Evolutionary conservation across 2,113 vertebrate species (phyloP).

Genomic region (Puntigrus tetrazona): DNA sequence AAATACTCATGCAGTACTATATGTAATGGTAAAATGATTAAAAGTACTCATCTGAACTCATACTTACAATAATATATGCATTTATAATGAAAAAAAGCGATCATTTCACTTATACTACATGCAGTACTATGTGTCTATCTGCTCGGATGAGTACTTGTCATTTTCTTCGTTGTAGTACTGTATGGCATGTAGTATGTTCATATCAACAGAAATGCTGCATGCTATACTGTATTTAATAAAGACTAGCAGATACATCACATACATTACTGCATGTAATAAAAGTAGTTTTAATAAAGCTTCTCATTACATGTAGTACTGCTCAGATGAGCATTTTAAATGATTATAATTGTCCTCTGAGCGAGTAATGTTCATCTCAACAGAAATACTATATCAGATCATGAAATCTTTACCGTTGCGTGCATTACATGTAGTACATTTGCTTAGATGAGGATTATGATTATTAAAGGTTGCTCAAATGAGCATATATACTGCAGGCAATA

Average conservation of each 20-base stretch:
- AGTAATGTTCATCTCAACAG: too few relatives aligned
- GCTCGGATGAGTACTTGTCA: not conserved
- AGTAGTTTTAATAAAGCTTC: too few relatives aligned
- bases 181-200: too few relatives aligned
- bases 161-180: too few relatives aligned
- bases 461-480: too few relatives aligned
- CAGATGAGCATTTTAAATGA: not conserved
- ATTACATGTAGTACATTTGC: not conserved
- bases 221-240: not conserved
- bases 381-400: too few relatives aligned
- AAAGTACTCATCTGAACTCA: not conserved
- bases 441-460: not conserved
- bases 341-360: not conserved
- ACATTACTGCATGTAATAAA: not conserved
- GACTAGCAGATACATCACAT: not conserved
- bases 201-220: not conserved
- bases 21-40: not conserved
- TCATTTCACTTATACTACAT: not conserved
- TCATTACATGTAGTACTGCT: not conserved
- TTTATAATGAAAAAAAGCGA: too few relatives aligned
- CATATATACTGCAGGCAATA: not conserved
- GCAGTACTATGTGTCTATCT: not conserved
- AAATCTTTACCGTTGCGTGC: not conserved
- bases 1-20: not conserved
- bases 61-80: not conserved